Evolutionary conservation across 2,888 invertebrate species (phyloP).

Genomic region (Idaea aversata): DNA sequence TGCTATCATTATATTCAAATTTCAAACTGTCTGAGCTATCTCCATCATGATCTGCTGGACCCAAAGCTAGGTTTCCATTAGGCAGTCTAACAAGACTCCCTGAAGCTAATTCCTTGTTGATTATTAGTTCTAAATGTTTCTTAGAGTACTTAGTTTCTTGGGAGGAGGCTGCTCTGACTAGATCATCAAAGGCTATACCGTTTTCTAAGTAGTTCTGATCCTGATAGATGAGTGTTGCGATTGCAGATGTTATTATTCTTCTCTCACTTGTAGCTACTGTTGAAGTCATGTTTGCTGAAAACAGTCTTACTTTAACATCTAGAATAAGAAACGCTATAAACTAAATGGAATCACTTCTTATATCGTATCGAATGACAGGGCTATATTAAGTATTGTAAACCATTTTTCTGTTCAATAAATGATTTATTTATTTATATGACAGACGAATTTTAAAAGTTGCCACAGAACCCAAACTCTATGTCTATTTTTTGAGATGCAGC

Average conservation of each 20-base stretch:
- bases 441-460: too few species aligned
- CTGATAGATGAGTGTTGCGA: conserved; percentile 85
- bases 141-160: conserved; percentile 84
- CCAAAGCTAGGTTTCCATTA: conserved; percentile 85
- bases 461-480: too few species aligned
- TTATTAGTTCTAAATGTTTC: conserved; percentile 82
- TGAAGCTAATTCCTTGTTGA: conserved; percentile 85
- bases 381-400: too few species aligned
- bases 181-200: conserved; percentile 85
- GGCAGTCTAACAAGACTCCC: conserved; percentile 84
- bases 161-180: conserved; percentile 82
- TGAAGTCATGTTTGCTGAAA: conserved; percentile 69
- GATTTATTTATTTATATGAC: too few species aligned
- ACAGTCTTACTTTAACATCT: conserved; percentile 8
- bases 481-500: too few species aligned
- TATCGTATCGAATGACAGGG: too few species aligned
- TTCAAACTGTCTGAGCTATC: conserved; percentile 77
- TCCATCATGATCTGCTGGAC: conserved; percentile 81
- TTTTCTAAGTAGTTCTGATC: conserved; percentile 86
- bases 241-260: conserved; percentile 83
- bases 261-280: conserved; percentile 67
- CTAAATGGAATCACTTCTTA: too few species aligned
- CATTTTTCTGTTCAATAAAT: too few species aligned
- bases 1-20: conserved; percentile 70
- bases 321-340: too few species aligned